Percentiles rank a stretch among this genome's conserved stretches.
Conservation (phyloP, 2,113 vertebrate genomes). For the Piprites chloris region DNA sequence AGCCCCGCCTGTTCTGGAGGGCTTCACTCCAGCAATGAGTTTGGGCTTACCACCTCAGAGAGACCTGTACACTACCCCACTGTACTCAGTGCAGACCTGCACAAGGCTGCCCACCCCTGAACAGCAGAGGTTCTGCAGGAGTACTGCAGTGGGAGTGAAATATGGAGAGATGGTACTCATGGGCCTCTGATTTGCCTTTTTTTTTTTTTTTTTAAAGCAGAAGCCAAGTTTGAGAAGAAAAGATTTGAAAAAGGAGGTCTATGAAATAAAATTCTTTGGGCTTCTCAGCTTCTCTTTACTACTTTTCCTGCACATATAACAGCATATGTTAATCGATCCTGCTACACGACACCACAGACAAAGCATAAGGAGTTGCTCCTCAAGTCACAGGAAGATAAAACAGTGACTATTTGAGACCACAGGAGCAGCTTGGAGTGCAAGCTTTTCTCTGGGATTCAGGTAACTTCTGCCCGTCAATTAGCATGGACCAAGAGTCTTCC, state of each 20-base stretch:
- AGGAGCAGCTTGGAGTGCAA: neutral
- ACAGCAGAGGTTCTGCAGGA: neutral
- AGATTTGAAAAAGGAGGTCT: neutral
- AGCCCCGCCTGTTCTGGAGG: neutral
- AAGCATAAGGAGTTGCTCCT: neutral
- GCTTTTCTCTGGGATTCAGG: neutral
- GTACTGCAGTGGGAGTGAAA: neutral
- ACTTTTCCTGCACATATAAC: neutral
- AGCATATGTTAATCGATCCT: neutral
- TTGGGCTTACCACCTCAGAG: neutral
- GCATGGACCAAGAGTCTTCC: neutral
- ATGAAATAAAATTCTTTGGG: neutral
- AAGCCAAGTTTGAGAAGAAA: neutral
- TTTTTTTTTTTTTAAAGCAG: neutral
- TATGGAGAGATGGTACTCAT: neutral
- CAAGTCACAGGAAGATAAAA: neutral
- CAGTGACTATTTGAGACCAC: neutral
- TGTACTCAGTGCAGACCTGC: neutral
- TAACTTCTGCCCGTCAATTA: neutral
- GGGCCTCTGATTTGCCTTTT: neutral
- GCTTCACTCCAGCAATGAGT: neutral
- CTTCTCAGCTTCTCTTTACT: neutral
- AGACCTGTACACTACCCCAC: neutral
- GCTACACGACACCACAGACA: neutral
- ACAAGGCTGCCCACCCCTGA: rapidly evolving